Percentiles rank a stretch among this genome's conserved stretches.
Evolutionary conservation across 2,113 vertebrate species (phyloP).

Genomic region (Pan troglodytes): DNA sequence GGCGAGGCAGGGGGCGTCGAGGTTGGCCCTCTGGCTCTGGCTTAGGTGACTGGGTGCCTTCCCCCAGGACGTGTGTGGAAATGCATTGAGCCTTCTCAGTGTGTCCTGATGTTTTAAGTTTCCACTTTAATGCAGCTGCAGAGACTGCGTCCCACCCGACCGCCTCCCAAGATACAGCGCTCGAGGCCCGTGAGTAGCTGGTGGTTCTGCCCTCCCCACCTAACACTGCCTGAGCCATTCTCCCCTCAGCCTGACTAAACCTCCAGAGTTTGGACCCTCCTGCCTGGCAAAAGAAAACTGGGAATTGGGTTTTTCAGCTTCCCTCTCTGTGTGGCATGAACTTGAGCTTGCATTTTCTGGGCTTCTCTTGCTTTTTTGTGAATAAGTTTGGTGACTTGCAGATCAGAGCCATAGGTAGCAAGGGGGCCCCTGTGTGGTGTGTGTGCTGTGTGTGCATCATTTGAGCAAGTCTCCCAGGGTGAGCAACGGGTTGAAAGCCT

Average conservation of each 20-base stretch:
- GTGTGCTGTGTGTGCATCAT: conserved; percentile 30
- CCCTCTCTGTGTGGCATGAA: conserved; percentile 76
- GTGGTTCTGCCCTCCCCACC: conserved; percentile 73
- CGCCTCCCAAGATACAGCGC: conserved; percentile 89
- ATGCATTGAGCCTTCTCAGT: background rate
- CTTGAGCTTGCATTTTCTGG: conserved; percentile 75
- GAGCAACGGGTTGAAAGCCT: conserved; percentile 69
- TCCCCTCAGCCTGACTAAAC: conserved; percentile 82
- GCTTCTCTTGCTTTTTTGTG: conserved; percentile 72
- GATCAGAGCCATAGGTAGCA: conserved; percentile 70
- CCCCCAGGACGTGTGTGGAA: background rate
- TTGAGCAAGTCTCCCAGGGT: conserved; percentile 46
- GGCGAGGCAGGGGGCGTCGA: rapidly evolving
- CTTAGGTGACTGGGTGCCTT: background rate
- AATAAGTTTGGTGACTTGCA: conserved; percentile 54
- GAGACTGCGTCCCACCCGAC: conserved; percentile 86
- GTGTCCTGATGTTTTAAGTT: conserved; percentile 82
- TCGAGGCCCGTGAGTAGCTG: conserved; percentile 90
- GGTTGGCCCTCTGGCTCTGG: background rate
- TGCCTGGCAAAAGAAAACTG: conserved; percentile 67
- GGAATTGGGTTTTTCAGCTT: conserved; percentile 75
- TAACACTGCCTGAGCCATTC: conserved; percentile 84
- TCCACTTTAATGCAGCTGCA: conserved; percentile 89
- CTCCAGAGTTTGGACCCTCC: conserved; percentile 73
- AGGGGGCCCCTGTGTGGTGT: conserved; percentile 40